A percentile compares a stretch with the other conserved stretches of the same genome.
Conservation (phyloP, 2,113 vertebrate species). For the Sinocyclocheilus grahami region DNA sequence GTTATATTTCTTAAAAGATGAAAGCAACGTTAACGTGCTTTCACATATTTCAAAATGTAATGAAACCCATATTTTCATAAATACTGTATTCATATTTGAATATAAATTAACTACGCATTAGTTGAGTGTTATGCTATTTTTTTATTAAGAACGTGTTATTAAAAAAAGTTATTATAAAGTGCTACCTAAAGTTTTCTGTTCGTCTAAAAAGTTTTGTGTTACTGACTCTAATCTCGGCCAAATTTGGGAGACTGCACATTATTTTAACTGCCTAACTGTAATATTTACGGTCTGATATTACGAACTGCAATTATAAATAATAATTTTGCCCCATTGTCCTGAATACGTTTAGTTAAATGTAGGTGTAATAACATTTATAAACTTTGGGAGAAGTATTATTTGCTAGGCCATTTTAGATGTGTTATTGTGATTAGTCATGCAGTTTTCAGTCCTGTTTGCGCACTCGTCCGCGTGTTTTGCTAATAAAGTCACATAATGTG, state of each 20-base stretch:
- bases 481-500: neutral
- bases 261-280: neutral
- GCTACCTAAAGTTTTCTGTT: neutral
- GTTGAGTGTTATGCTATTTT: neutral
- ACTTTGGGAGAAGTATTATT: neutral
- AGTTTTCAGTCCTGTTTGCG: neutral
- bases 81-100: neutral
- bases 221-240: neutral
- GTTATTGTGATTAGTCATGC: neutral
- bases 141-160: neutral
- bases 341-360: neutral
- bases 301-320: neutral
- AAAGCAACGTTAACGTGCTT: neutral
- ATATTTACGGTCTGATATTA: neutral
- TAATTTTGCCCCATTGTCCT: neutral
- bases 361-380: neutral
- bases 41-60: neutral
- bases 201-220: neutral
- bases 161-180: neutral
- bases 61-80: neutral
- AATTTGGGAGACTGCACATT: neutral
- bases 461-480: neutral
- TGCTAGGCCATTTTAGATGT: neutral
- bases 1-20: neutral
- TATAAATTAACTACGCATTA: neutral